phyloP scores from a whole-genome alignment of 2,113 vertebrate species.

The Lichenostomus cassidix region DNA sequence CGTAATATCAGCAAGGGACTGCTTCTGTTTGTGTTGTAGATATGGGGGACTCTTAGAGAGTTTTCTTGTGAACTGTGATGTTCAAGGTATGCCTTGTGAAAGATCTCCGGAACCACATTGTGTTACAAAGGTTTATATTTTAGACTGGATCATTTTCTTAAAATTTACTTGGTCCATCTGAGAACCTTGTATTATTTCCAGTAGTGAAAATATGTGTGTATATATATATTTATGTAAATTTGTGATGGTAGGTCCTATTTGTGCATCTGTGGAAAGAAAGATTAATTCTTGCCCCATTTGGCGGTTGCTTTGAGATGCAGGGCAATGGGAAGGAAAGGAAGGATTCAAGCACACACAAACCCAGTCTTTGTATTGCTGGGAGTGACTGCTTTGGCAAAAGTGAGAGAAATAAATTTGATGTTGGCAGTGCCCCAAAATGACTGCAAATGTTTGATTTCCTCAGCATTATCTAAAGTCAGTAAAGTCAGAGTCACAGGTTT shows the following conservation, averaged over 20 bases:
- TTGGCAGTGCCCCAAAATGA: neutral
- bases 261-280: neutral
- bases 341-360: neutral
- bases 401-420: neutral
- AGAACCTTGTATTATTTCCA: neutral
- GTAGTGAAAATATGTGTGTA: neutral
- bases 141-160: neutral
- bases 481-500: neutral
- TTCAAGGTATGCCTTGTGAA: neutral
- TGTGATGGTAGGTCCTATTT: neutral
- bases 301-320: neutral
- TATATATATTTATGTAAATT: neutral
- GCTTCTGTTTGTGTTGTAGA: accelerated
- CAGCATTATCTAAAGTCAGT: neutral
- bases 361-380: neutral
- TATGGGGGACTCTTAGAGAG: neutral
- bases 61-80: neutral
- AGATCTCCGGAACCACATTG: neutral
- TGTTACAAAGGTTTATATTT: neutral
- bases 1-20: neutral
- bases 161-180: neutral
- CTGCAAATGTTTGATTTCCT: neutral
- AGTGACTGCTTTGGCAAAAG: neutral
- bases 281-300: neutral
- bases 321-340: neutral